Percentiles rank a stretch among this genome's conserved stretches.
phyloP scores from a whole-genome alignment of 2,888 invertebrate genomes.

The Resseliella maxima region DNA sequence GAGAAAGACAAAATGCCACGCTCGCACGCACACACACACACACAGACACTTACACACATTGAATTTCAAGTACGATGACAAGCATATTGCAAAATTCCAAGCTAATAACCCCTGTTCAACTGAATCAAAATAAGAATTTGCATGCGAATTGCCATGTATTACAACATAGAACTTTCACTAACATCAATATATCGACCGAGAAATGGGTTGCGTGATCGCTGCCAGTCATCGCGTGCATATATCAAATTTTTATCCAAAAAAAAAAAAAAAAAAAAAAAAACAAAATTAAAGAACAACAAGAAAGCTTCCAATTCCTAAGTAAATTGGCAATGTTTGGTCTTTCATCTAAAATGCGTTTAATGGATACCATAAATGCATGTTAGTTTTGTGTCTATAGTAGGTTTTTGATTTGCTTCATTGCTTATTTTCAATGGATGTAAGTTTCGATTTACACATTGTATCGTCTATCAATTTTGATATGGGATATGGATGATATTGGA shows the following conservation, averaged over 20 bases:
- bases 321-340: neutral
- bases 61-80: neutral
- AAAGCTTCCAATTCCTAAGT: neutral
- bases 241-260: neutral
- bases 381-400: neutral
- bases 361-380: neutral
- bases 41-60: neutral
- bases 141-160: neutral
- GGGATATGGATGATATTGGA: too few relatives aligned
- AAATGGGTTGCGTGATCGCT: neutral
- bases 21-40: neutral
- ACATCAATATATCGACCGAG: neutral
- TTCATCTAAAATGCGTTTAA: neutral
- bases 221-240: neutral
- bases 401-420: constrained; percentile 15
- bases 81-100: neutral
- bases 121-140: neutral
- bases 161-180: neutral
- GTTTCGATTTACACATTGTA: constrained; percentile 33
- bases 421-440: neutral
- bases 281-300: neutral
- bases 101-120: neutral
- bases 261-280: too few relatives aligned
- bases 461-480: neutral
- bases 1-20: neutral